These are phyloP conservation scores for Lasioglossum marginatum DNA, from an alignment of 2,888 invertebrate genomes.

Conservation along the genomic window DNA sequence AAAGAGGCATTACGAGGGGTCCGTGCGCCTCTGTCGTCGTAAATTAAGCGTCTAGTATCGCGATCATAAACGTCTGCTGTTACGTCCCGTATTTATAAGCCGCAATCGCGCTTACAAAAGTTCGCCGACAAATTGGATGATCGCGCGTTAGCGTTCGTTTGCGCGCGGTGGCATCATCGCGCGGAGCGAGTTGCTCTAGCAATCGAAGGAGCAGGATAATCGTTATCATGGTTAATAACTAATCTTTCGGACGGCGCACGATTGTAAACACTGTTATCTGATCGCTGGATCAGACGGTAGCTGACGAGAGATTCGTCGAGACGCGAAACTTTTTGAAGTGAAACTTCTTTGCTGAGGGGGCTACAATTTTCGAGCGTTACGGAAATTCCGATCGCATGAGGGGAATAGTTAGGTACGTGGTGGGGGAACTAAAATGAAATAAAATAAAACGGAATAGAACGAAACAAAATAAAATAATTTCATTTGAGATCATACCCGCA, in stretches of 20 bases:
- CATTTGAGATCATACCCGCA: no score
- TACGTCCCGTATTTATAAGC: conserved; percentile 66
- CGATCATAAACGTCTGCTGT: conserved; percentile 67
- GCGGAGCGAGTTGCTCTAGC: conserved; percentile 26
- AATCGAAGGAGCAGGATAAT: conserved; percentile 35
- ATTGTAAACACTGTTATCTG: neutral
- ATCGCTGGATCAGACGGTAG: neutral
- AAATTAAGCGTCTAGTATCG: conserved; percentile 63
- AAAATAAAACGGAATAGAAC: no score
- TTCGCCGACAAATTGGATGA: conserved; percentile 69
- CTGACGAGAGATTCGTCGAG: neutral
- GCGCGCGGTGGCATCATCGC: conserved; percentile 35
- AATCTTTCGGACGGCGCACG: neutral
- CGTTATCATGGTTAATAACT: neutral
- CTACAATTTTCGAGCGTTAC: no score
- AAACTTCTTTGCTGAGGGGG: no score
- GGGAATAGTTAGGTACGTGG: no score
- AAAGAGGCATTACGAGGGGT: conserved; percentile 16
- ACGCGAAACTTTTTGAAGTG: no score
- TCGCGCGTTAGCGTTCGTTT: conserved; percentile 39
- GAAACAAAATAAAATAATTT: no score
- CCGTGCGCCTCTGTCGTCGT: conserved; percentile 41
- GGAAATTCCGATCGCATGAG: no score
- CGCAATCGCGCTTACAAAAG: conserved; percentile 62
- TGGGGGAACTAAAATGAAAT: no score